Conservation (phyloP, 2,113 vertebrate species). For the Clinocottus analis region DNA sequence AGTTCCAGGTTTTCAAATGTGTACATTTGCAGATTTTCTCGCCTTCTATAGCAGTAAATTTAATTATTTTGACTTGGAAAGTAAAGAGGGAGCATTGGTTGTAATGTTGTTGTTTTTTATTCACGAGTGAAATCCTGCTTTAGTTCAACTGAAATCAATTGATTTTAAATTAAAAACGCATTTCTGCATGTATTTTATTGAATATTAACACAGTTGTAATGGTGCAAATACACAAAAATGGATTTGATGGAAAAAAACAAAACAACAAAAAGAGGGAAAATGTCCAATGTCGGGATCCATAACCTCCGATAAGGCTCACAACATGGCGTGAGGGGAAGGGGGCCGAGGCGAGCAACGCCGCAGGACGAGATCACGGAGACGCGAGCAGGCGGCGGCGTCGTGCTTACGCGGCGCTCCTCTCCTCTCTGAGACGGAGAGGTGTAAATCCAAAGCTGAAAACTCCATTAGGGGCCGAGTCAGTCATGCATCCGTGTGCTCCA, state of each 20-base stretch:
- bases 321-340: background rate
- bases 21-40: background rate
- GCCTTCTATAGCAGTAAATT: background rate
- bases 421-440: conserved; percentile 65
- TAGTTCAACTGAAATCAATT: background rate
- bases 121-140: background rate
- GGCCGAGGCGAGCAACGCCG: background rate
- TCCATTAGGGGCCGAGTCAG: conserved; percentile 78
- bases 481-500: conserved; percentile 73
- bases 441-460: conserved; percentile 81
- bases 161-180: background rate
- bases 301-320: background rate
- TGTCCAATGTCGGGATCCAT: background rate
- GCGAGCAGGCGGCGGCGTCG: conserved; percentile 5
- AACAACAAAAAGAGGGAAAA: no score
- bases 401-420: conserved; percentile 32
- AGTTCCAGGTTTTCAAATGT: background rate
- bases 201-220: background rate
- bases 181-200: background rate
- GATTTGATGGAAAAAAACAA: background rate
- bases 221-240: background rate
- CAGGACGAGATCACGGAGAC: background rate
- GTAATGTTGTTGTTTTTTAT: background rate
- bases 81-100: background rate
- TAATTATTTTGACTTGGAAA: background rate